Conservation (phyloP, 2,797 vertebrate genomes). For the Prionace glauca region DNA sequence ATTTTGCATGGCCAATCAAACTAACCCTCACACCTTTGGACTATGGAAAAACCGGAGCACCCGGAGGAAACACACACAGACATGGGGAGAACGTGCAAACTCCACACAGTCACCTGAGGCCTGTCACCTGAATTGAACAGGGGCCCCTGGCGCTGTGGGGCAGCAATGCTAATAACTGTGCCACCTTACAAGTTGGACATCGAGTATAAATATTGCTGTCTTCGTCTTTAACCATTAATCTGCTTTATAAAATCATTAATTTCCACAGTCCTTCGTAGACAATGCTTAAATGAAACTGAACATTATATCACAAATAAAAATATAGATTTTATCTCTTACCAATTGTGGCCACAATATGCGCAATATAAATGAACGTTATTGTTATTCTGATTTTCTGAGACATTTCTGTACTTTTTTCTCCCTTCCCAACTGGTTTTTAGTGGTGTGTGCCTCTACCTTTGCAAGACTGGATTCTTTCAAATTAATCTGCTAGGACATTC, state of each 20-base stretch:
- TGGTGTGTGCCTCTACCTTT: too few relatives aligned
- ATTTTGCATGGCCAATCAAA: too few relatives aligned
- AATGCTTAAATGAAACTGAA: neutral
- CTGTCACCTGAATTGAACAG: too few relatives aligned
- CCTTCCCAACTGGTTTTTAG: neutral
- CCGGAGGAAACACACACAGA: too few relatives aligned
- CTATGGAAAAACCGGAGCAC: too few relatives aligned
- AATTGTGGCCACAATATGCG: too few relatives aligned
- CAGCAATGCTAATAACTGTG: too few relatives aligned
- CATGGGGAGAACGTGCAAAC: too few relatives aligned
- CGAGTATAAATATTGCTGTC: neutral
- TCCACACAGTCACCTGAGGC: too few relatives aligned
- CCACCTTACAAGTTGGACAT: neutral
- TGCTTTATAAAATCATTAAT: neutral
- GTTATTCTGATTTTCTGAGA: neutral
- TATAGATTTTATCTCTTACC: constrained; percentile 10
- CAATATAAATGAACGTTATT: neutral
- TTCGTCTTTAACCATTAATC: neutral
- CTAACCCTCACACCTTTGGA: too few relatives aligned
- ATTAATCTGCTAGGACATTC: neutral
- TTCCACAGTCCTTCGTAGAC: neutral
- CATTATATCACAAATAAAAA: neutral
- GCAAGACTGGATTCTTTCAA: neutral
- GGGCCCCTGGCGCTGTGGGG: too few relatives aligned
- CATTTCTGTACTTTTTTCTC: neutral